Base-by-base conservation (phyloP, 2,888 invertebrate species). In the Tiliacea citrago region DNA sequence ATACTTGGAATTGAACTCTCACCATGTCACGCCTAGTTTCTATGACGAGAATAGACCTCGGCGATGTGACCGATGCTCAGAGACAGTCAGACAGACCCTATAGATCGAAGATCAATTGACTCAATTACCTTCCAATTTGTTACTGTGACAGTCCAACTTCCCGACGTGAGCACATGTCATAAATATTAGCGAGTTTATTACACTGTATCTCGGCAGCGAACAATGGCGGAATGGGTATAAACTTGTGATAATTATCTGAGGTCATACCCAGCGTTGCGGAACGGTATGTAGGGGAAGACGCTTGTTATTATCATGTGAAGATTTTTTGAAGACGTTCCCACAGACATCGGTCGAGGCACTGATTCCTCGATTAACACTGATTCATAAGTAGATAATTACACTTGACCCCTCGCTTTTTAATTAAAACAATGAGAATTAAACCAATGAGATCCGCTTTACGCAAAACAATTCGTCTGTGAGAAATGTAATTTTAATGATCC, bases 261-360 rank as follows among this genome's bases (percentile, higher is more conserved):
- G 95, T 95, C 95, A 92, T 73, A 90, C 82, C 90, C 95, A 92
- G 86, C 95, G 88, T 91, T 88, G 94, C 94, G 94, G 95, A 96
- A 96, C 95, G 94, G 90, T 93, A 94, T 95, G 95, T 92, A 90
- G 94, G 95, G 95, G 94, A 93, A 93, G 91, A 90, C 91, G 90
- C 92, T 92, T 92, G 93, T 94, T 94, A 93, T 92, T 93, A 94
- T 94, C 95, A 96, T 96, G 96, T 95, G 96, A 96, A 96, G 96
- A 96, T 86, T 91, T 95, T 95, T 94, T 93, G 92, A 95, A 95
- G 95, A 95, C 94, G 95, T 96, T 96, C 96, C 96, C 96, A 96
- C 96, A 93, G 84, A 90, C 88, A 85, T 86, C 81, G 84, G 86
- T 76, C 90, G 88, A 89, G 88, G 93, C 94, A 93, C 93, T 95